These are phyloP conservation scores for Pogonomyrmex barbatus DNA, from an alignment of 1,140 invertebrate species.

Conservation along the genomic window DNA sequence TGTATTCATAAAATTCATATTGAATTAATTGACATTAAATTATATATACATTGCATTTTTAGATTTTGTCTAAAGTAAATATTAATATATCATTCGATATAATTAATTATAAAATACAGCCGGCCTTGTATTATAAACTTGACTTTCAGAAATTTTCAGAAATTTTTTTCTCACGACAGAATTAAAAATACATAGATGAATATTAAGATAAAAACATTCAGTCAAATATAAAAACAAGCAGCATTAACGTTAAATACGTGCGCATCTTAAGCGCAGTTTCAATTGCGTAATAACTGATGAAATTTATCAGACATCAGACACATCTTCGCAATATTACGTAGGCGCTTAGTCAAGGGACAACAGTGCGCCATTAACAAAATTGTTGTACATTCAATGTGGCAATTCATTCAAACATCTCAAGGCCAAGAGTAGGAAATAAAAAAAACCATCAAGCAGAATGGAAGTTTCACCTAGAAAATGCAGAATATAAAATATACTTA, in stretches of 20 bases:
- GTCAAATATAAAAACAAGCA: background rate
- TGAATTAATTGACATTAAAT: conserved; percentile 8
- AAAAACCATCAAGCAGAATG: background rate
- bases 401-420: conserved; percentile 18
- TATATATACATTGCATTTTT: background rate
- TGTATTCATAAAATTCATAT: background rate
- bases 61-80: background rate
- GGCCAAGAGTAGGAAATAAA: background rate
- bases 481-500: background rate
- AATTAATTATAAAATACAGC: conserved; percentile 22
- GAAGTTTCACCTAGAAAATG: background rate
- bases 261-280: conserved; percentile 22
- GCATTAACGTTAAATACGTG: conserved; percentile 43
- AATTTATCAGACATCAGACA: conserved; percentile 37
- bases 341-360: conserved; percentile 41
- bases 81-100: background rate
- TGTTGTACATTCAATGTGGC: background rate
- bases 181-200: conserved; percentile 21
- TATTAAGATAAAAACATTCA: conserved; percentile 53
- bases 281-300: conserved; percentile 30
- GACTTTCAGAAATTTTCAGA: background rate
- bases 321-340: conserved; percentile 6
- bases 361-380: conserved; percentile 51
- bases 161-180: background rate
- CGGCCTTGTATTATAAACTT: background rate